A percentile compares a stretch with the other conserved stretches of the same genome.
These are phyloP conservation scores for Myotis lucifugus DNA, from an alignment of 2,113 vertebrate species.

Conservation along the genomic window DNA sequence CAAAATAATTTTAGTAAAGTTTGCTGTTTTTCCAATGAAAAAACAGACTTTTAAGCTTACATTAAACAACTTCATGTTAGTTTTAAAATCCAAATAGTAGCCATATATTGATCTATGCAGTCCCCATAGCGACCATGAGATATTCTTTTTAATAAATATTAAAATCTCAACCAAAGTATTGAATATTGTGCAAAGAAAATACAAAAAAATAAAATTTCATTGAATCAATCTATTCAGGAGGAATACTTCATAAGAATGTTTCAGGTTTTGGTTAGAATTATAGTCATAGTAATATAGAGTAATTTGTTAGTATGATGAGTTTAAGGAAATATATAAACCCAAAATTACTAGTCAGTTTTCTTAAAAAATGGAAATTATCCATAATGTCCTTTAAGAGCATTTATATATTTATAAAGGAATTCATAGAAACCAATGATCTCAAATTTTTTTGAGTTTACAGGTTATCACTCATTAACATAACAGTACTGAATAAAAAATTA, in stretches of 20 bases:
- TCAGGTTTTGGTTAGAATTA: not conserved
- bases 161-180: slow-evolving; percentile 59
- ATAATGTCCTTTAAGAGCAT: not conserved
- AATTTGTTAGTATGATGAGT: not conserved
- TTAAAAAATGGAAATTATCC: not conserved
- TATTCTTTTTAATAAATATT: slow-evolving; percentile 60
- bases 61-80: not conserved
- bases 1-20: slow-evolving; percentile 16
- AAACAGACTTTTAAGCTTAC: slow-evolving; percentile 37
- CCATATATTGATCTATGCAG: not conserved
- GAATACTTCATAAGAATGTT: not conserved
- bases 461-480: not conserved
- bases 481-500: not conserved
- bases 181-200: slow-evolving; percentile 64
- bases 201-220: slow-evolving; percentile 46
- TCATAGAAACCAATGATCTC: not conserved
- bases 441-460: not conserved
- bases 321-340: slow-evolving; percentile 16
- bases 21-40: not conserved
- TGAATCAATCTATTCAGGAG: accelerated
- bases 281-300: slow-evolving; percentile 15
- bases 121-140: too few species aligned
- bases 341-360: not conserved
- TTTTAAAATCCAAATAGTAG: slow-evolving; percentile 48
- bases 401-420: not conserved